Evolutionary conservation across 2,113 vertebrate genomes (phyloP), one percentile per base, ranked within the genome.

Genomic region (Sula dactylatra): DNA sequence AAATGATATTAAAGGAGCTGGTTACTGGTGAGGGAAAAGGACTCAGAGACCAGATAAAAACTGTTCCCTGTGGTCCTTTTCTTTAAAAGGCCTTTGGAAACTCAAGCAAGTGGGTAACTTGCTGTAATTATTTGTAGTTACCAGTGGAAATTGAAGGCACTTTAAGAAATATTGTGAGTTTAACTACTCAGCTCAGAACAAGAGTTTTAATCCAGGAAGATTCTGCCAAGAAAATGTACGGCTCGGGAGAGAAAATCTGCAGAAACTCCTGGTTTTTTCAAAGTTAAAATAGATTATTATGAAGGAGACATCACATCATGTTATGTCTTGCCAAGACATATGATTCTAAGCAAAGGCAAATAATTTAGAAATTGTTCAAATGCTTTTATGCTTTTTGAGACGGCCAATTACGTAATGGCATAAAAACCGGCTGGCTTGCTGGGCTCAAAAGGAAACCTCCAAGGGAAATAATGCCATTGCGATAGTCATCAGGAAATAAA

Each of bases 221-320:
- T 62, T 87, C 44, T 54, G 44, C 52, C 42, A 66, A 87, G 73
- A 85, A 18, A 82, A 58, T 29, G 32, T 20, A 26, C 1, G 4
- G 26, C 62, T 85, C 18, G 12, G 77, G 69, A 86, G 71, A 71
- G 69, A 88, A 50, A 62, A 88, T 82, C 40, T 42, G 54, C 81
- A 94, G 86, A 61, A 89, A 85, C 31, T 92, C 22, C 62, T 69
- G 29, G 36, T 80, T 85, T 86, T 81, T 91, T 85, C 71, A 36
- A 36, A 88, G 50, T 50, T 50, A 93, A 94, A 83, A 95, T 27
- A 87, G 70, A 61, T 86, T 55, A 70, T 73, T 72, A n/a, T 54
- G 38, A 87, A 94, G 89, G 88, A 97, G 95, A 97, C 86, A 95
- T 96, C 84, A 82, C 95, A 85, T 95, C 94, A 96, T 88, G 73